phyloP scores from a whole-genome alignment of 2,113 vertebrate genomes.

The Lophochroa leadbeateri region DNA sequence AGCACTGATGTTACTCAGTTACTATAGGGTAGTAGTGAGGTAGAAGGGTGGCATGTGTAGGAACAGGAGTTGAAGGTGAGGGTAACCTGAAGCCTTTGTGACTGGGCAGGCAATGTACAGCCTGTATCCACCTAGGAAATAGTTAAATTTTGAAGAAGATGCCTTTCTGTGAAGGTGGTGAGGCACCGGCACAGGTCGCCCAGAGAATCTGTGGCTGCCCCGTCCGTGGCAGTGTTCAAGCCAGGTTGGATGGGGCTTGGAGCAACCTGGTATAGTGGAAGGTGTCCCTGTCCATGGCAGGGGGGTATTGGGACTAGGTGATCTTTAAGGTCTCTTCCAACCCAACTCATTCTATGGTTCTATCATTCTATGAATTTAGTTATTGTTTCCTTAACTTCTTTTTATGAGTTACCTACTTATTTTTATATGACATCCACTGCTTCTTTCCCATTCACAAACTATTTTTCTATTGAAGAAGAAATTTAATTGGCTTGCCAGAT shows the following conservation, averaged over 20 bases:
- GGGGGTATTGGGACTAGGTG: background rate
- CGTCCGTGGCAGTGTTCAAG: background rate
- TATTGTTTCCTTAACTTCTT: slow-evolving; percentile 9
- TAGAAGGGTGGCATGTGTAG: background rate
- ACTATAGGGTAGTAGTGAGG: background rate
- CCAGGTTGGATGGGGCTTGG: background rate
- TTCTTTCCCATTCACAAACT: background rate
- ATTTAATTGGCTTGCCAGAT: background rate
- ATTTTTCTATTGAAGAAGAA: background rate
- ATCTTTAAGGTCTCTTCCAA: background rate
- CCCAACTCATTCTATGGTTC: background rate
- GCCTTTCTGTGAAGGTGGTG: background rate
- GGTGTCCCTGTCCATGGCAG: background rate
- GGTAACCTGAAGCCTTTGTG: background rate
- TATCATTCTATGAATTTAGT: background rate
- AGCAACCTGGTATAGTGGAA: background rate
- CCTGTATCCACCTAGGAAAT: background rate
- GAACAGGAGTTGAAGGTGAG: background rate
- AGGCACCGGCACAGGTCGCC: background rate
- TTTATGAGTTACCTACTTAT: background rate
- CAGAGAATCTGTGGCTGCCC: background rate
- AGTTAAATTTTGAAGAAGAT: background rate
- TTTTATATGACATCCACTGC: background rate
- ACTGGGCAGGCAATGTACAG: background rate
- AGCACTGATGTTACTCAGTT: fast-evolving